These are phyloP conservation scores for Acrocephalus scirpaceus DNA, from an alignment of 2,797 vertebrate genomes.

Conservation along the genomic window DNA sequence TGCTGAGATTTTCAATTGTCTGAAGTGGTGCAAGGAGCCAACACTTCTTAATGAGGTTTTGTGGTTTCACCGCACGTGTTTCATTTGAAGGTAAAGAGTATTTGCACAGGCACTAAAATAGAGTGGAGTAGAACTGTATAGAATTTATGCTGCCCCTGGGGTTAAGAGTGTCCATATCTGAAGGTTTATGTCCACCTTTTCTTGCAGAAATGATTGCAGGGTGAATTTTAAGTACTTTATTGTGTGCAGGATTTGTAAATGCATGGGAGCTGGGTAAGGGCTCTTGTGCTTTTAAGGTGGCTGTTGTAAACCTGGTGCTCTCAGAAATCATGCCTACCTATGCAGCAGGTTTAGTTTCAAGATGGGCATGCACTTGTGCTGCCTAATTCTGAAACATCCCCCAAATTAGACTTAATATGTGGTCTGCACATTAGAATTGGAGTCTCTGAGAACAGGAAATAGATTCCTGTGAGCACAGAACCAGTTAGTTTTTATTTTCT, in stretches of 20 bases:
- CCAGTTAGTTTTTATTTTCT: neutral
- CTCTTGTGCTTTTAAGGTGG: neutral
- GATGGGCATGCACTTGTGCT: neutral
- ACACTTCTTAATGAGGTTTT: neutral
- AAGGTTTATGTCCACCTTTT: neutral
- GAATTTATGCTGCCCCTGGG: conserved; percentile 5
- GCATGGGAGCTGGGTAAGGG: neutral
- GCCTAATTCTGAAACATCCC: neutral
- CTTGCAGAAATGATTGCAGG: neutral
- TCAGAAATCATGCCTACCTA: neutral
- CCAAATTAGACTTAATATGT: neutral
- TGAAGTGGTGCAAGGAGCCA: conserved; percentile 4
- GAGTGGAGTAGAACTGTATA: neutral
- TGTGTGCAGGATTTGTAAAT: neutral
- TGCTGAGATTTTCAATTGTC: neutral
- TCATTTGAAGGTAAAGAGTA: neutral
- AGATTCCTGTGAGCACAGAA: neutral
- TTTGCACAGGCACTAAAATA: conserved; percentile 30
- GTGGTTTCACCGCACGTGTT: neutral
- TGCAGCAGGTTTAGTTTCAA: neutral
- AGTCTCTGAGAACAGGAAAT: neutral
- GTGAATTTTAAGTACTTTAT: conserved; percentile 32
- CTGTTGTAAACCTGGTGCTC: neutral
- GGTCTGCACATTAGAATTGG: neutral
- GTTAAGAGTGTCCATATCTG: neutral